phyloP scores from a whole-genome alignment of 1,140 invertebrate genomes.

The Antheraea pernyi region DNA sequence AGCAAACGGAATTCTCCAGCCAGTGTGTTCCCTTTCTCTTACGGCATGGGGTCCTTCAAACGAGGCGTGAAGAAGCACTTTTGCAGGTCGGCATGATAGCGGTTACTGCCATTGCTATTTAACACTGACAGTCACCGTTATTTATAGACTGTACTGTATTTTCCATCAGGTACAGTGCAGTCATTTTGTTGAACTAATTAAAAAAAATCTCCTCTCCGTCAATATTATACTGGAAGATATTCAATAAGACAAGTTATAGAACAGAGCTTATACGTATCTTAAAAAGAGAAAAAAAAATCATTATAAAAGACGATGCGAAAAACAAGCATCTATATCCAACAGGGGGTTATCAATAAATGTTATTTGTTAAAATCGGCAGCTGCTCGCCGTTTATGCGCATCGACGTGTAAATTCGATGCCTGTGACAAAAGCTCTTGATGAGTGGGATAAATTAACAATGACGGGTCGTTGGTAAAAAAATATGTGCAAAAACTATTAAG shows the following conservation, averaged over 20 bases:
- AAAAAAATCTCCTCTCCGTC: too few relatives aligned
- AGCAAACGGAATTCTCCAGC: too few relatives aligned
- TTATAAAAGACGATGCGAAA: slow-evolving; percentile 25
- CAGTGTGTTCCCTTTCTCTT: too few relatives aligned
- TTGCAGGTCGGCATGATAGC: too few relatives aligned
- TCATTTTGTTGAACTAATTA: too few relatives aligned
- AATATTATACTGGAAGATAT: too few relatives aligned
- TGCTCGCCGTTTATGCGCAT: slow-evolving; percentile 38
- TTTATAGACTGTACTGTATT: too few relatives aligned
- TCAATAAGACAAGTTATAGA: background rate
- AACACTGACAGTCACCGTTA: too few relatives aligned
- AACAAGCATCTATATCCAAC: slow-evolving; percentile 31
- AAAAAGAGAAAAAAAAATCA: background rate
- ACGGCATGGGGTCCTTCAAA: too few relatives aligned
- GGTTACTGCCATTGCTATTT: too few relatives aligned
- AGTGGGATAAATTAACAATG: slow-evolving; percentile 44
- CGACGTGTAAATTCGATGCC: slow-evolving; percentile 46
- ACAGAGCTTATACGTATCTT: background rate
- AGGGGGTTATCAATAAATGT: slow-evolving; percentile 39
- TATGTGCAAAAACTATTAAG: slow-evolving; percentile 11
- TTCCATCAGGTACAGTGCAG: too few relatives aligned
- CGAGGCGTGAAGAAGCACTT: too few relatives aligned
- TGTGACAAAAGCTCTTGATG: slow-evolving; percentile 55
- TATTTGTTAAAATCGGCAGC: slow-evolving; percentile 59
- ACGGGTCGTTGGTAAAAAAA: background rate